phyloP scores from a whole-genome alignment of 2,113 vertebrate genomes.

The Astur gentilis region DNA sequence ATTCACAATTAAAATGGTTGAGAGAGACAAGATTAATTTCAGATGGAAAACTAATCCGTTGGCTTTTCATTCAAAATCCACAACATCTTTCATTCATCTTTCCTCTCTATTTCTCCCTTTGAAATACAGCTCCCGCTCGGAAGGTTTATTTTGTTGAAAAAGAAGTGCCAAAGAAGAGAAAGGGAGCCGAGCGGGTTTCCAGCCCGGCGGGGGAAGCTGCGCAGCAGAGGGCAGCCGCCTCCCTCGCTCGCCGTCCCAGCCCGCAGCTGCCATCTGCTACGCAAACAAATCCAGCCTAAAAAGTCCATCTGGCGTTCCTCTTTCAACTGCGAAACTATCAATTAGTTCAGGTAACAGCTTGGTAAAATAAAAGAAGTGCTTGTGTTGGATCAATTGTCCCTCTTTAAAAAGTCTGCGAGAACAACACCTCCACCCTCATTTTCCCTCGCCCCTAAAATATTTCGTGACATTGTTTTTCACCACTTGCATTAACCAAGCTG shows the following conservation, averaged over 20 bases:
- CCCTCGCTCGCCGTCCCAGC: background rate
- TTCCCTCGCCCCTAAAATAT: background rate
- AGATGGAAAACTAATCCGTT: background rate
- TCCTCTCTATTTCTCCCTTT: background rate
- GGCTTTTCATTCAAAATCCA: background rate
- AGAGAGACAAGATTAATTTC: background rate
- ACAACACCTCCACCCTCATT: background rate
- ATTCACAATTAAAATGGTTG: background rate
- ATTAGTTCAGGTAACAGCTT: constrained; percentile 10
- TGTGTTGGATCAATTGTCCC: background rate
- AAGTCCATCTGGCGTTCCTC: background rate
- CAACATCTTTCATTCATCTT: background rate
- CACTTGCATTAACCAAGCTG: rapidly evolving
- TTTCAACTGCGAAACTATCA: background rate
- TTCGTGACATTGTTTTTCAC: background rate
- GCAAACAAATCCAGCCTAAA: background rate
- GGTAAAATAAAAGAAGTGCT: background rate
- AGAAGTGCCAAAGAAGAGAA: background rate
- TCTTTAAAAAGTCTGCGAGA: background rate
- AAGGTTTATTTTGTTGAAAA: background rate
- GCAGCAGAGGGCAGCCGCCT: constrained; percentile 38
- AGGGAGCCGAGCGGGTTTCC: background rate
- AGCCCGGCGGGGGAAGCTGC: background rate
- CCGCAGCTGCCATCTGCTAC: background rate
- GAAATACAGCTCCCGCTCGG: background rate